A percentile compares a stretch with the other conserved stretches of the same genome.
Evolutionary conservation across 2,113 vertebrate species (phyloP).

Genomic region (Globicephala melas): DNA sequence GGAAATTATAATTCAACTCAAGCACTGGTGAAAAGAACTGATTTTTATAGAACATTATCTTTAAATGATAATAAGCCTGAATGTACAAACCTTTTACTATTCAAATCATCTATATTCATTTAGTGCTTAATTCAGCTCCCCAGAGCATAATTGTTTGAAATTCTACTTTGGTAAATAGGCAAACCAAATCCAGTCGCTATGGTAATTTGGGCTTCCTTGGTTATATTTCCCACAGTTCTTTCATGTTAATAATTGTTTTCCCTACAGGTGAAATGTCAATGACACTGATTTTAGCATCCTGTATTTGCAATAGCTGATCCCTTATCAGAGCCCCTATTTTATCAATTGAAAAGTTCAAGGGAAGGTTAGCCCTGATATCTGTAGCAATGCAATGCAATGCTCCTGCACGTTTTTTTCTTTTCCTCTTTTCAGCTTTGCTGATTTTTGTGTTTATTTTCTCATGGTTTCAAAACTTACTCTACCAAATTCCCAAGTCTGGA

Average conservation of each 20-base stretch:
- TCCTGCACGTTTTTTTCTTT: background rate
- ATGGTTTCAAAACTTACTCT: constrained; percentile 35
- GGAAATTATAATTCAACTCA: background rate
- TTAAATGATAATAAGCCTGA: background rate
- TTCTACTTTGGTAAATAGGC: background rate
- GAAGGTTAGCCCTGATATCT: background rate
- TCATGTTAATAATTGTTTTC: background rate
- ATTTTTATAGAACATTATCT: background rate
- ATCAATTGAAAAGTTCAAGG: constrained; percentile 37
- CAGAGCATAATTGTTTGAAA: background rate
- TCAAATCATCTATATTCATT: background rate
- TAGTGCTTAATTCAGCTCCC: background rate
- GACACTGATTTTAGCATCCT: background rate
- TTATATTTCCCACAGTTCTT: background rate
- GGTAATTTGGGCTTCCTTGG: background rate
- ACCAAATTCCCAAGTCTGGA: constrained; percentile 19
- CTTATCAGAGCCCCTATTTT: background rate
- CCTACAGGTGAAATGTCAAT: background rate
- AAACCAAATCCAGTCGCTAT: background rate
- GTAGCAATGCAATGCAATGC: background rate
- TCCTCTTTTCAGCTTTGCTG: background rate
- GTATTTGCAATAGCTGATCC: background rate
- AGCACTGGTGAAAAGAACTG: background rate
- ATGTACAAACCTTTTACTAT: background rate
- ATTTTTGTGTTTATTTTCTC: background rate